Evolutionary conservation across 1,140 invertebrate species (phyloP).

Genomic region (Ridgeia piscesae): DNA sequence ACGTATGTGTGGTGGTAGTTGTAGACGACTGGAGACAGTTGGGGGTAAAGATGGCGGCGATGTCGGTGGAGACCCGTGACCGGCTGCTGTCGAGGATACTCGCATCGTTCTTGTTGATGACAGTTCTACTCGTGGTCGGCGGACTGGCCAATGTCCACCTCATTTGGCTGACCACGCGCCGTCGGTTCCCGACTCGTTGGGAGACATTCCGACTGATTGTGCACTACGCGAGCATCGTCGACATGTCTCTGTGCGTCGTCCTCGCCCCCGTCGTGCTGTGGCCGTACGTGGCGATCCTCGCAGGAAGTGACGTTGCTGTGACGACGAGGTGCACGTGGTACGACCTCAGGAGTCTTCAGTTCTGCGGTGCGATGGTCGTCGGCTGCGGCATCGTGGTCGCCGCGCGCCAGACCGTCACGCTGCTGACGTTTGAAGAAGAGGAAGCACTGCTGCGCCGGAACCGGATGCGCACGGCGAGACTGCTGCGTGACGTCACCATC

Average conservation of each 20-base stretch:
- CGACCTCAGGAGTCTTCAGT: neutral
- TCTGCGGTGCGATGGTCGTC: neutral
- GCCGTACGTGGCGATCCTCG: neutral
- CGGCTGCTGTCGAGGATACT: neutral
- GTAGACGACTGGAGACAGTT: neutral
- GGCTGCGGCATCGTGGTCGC: neutral
- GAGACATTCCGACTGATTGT: neutral
- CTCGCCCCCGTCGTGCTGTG: neutral
- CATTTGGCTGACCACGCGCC: neutral
- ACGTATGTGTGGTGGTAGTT: neutral
- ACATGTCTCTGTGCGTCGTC: neutral
- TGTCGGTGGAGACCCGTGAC: neutral
- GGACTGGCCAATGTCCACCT: neutral
- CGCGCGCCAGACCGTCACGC: neutral
- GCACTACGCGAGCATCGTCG: neutral
- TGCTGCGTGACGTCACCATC: neutral
- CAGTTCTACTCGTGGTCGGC: neutral
- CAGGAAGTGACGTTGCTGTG: neutral
- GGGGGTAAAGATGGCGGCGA: neutral
- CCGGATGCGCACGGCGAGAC: neutral
- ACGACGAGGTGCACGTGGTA: neutral
- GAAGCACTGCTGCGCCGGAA: neutral
- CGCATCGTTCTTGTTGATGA: neutral
- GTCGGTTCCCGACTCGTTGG: neutral
- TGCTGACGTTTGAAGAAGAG: neutral